phyloP scores from a whole-genome alignment of 1,140 invertebrate species.

The Branchinecta lindahli region DNA sequence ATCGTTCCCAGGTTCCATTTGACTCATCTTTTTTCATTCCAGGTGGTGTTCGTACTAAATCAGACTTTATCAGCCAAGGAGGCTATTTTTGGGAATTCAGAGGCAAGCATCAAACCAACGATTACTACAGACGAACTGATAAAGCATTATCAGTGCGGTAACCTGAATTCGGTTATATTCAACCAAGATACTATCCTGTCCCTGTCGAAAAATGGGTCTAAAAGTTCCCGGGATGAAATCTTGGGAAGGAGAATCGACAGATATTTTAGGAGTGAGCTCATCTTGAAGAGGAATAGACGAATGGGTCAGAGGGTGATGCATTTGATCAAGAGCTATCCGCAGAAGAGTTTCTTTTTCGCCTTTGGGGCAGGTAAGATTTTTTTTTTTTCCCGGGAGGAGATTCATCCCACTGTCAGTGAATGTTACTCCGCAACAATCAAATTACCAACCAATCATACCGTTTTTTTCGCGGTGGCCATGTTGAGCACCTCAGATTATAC shows the following conservation, averaged over 20 bases:
- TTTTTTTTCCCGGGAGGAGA: no score
- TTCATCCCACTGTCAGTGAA: no score
- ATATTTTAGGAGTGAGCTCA: conserved; percentile 39
- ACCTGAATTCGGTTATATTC: conserved; percentile 38
- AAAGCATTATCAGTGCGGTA: conserved; percentile 40
- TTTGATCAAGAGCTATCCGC: conserved; percentile 33
- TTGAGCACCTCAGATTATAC: neutral
- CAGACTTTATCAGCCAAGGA: conserved; percentile 39
- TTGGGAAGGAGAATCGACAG: conserved; percentile 36
- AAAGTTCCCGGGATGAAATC: conserved; percentile 17
- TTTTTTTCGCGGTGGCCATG: neutral
- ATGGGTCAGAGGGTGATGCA: conserved; percentile 36
- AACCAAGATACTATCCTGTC: conserved; percentile 33
- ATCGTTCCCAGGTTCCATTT: no score
- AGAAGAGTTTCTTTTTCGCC: conserved; percentile 41
- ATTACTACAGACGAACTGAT: conserved; percentile 38
- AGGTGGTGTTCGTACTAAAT: conserved; percentile 42
- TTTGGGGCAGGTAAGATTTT: conserved; percentile 38
- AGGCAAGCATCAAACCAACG: conserved; percentile 27
- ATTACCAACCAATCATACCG: neutral
- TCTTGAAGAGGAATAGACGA: conserved; percentile 37
- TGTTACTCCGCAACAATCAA: no score
- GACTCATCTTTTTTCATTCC: conserved; percentile 20
- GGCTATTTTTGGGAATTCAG: conserved; percentile 19
- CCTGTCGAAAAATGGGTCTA: neutral